Percentiles rank a stretch among this genome's conserved stretches.
Conservation (phyloP, 2,797 vertebrate genomes). For the Phrynocephalus vlangalii region DNA sequence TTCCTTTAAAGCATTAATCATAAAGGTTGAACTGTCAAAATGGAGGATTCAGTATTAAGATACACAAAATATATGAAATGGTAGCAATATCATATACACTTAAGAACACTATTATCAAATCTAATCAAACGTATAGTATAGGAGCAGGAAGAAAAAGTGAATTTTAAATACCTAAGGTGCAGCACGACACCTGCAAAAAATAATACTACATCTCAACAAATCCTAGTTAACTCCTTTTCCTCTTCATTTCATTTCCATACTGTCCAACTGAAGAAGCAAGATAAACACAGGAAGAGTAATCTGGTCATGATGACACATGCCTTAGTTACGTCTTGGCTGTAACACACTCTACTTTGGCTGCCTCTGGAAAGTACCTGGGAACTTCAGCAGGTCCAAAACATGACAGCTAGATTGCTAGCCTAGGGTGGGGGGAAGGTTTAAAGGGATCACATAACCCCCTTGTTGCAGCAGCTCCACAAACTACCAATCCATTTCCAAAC, state of each 20-base stretch:
- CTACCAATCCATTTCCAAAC: no score
- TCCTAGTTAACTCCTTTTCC: conserved; percentile 69
- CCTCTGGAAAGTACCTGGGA: no score
- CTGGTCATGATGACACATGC: no score
- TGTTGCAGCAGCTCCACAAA: no score
- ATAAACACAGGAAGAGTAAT: conserved; percentile 45
- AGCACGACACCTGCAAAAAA: conserved; percentile 54
- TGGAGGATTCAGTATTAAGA: conserved; percentile 76
- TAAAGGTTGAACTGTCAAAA: conserved; percentile 88
- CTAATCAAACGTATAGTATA: conserved; percentile 53
- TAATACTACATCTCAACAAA: conserved; percentile 55
- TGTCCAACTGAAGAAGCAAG: conserved; percentile 64
- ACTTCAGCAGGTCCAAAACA: no score
- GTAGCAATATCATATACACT: conserved; percentile 65
- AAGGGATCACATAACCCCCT: no score
- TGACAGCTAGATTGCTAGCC: no score
- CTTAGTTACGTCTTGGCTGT: not conserved
- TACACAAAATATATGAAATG: conserved; percentile 74
- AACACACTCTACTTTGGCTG: conserved; percentile 26
- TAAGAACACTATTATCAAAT: conserved; percentile 61
- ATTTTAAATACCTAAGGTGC: conserved; percentile 58
- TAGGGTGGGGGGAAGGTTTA: no score
- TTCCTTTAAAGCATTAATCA: conserved; percentile 90
- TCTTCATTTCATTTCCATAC: conserved; percentile 55
- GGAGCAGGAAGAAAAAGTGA: conserved; percentile 58